A percentile compares a stretch with the other conserved stretches of the same genome.
phyloP scores from a whole-genome alignment of 1,140 invertebrate genomes.

The Bombus huntii region DNA sequence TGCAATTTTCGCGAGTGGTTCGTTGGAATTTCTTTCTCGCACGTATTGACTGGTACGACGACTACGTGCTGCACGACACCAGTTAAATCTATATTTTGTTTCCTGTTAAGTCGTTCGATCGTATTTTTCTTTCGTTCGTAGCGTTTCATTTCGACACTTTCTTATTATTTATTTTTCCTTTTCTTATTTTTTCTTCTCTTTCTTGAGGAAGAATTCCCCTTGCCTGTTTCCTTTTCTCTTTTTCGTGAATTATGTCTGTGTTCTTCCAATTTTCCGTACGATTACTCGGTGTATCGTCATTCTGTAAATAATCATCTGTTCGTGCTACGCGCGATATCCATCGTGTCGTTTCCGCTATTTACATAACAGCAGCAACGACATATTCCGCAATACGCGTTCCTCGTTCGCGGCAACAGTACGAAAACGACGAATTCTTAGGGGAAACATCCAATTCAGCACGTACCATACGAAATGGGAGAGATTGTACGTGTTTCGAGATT shows the following conservation, averaged over 20 bases:
- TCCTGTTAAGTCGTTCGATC: neutral
- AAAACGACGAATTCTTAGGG: constrained; percentile 9
- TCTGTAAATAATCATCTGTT: constrained; percentile 8
- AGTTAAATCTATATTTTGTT: constrained; percentile 2
- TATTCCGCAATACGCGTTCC: constrained; percentile 6
- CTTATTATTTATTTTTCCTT: neutral
- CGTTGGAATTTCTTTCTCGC: neutral
- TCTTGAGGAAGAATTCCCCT: neutral
- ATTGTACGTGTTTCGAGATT: constrained; percentile 10
- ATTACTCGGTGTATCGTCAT: neutral
- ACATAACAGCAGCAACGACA: neutral
- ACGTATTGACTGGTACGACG: neutral
- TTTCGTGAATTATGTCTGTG: too few relatives aligned
- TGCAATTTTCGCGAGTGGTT: constrained; percentile 11
- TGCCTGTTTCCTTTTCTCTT: neutral
- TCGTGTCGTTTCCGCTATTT: neutral
- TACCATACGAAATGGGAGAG: constrained; percentile 1
- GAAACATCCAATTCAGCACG: constrained; percentile 30
- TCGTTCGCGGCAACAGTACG: neutral
- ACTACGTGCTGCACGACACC: neutral
- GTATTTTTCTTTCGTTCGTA: neutral
- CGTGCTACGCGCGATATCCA: neutral
- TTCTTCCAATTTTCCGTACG: neutral
- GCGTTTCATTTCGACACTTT: neutral
- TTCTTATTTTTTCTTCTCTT: too few relatives aligned